phyloP scores from a whole-genome alignment of 2,888 invertebrate species.

The Hypolimnas misippus region DNA sequence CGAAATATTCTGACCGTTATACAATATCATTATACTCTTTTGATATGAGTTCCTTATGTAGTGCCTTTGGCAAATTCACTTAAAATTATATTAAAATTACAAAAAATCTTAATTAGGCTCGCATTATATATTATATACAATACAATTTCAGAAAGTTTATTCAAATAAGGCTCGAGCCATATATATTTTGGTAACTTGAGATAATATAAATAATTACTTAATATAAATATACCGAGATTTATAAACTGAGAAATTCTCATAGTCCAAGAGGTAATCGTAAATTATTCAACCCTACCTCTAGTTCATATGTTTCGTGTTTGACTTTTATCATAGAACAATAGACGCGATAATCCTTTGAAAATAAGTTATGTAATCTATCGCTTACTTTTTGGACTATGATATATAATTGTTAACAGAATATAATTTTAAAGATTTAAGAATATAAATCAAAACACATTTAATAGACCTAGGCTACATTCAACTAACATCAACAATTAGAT shows the following conservation, averaged over 20 bases:
- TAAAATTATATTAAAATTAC: constrained; percentile 20
- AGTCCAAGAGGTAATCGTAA: background rate
- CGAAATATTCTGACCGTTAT: constrained; percentile 22
- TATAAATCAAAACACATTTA: constrained; percentile 2
- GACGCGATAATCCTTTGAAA: background rate
- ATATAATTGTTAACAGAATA: background rate
- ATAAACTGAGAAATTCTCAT: background rate
- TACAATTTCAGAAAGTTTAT: constrained; percentile 9
- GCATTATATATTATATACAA: constrained; percentile 17
- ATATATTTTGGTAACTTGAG: background rate
- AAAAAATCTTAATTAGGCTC: constrained; percentile 23
- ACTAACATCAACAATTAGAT: constrained; percentile 39
- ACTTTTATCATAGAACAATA: background rate
- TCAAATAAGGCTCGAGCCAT: constrained; percentile 7
- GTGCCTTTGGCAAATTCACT: constrained; percentile 59
- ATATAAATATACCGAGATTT: too few species aligned
- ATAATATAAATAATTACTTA: background rate
- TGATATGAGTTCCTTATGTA: constrained; percentile 62
- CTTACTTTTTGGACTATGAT: background rate
- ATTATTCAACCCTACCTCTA: background rate
- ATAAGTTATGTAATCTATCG: background rate
- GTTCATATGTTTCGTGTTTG: background rate
- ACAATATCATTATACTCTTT: constrained; percentile 40
- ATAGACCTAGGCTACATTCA: constrained; percentile 17
- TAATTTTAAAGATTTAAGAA: background rate